Evolutionary conservation across 2,888 invertebrate species (phyloP).

Genomic region (Chrysolina haemoptera): DNA sequence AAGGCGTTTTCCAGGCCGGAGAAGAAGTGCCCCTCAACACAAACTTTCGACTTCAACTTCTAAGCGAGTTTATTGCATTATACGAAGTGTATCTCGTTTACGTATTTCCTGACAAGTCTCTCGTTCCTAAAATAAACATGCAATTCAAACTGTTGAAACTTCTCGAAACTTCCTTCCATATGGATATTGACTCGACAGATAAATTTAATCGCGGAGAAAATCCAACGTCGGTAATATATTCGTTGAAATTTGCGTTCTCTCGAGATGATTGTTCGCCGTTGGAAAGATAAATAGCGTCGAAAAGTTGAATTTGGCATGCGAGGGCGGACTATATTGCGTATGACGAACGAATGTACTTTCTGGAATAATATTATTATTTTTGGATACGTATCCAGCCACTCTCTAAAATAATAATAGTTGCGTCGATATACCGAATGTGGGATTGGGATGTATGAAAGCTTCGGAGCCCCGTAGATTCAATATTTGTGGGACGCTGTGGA

Average conservation of each 20-base stretch:
- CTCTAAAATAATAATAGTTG: constrained; percentile 12
- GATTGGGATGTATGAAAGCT: background rate
- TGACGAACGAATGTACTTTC: background rate
- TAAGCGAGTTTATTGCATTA: constrained; percentile 3
- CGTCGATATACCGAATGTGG: background rate
- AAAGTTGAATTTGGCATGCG: background rate
- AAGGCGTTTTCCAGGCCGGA: background rate
- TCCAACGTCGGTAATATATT: constrained; percentile 38
- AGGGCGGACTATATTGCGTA: background rate
- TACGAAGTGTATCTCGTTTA: constrained; percentile 16
- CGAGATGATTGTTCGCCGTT: constrained; percentile 25
- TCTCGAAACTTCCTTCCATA: constrained; percentile 27
- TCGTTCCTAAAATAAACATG: constrained; percentile 37
- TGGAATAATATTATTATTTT: constrained; percentile 8
- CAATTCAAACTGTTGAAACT: constrained; percentile 21
- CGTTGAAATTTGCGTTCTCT: constrained; percentile 29
- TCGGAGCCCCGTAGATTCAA: no score
- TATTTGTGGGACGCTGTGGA: no score
- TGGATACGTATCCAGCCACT: constrained; percentile 8
- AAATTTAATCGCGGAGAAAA: constrained; percentile 39
- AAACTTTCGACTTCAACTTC: constrained; percentile 12
- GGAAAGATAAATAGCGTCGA: constrained; percentile 25
- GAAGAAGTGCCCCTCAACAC: background rate
- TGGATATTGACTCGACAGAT: constrained; percentile 37
- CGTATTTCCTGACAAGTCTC: constrained; percentile 4